These are phyloP conservation scores for Oryzias woworae DNA, from an alignment of 2,113 vertebrate species.

Conservation along the genomic window DNA sequence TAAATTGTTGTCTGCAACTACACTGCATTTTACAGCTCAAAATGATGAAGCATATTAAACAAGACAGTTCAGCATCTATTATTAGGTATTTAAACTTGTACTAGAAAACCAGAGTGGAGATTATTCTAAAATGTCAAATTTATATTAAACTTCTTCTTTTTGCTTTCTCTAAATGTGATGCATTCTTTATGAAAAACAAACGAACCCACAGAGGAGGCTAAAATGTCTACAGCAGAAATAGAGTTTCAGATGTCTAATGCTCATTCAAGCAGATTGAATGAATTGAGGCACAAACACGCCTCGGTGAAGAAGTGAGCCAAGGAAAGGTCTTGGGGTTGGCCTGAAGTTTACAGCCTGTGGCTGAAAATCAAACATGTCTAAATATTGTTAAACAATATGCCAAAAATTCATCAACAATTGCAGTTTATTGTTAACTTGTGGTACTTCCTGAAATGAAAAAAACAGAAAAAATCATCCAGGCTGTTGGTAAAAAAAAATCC, in stretches of 20 bases:
- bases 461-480: too few species aligned
- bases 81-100: background rate
- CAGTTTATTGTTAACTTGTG: too few species aligned
- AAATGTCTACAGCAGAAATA: constrained; percentile 36
- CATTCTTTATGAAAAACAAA: constrained; percentile 9
- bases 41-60: too few species aligned
- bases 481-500: too few species aligned
- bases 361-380: too few species aligned
- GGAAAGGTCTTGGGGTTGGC: background rate
- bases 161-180: constrained; percentile 11
- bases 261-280: constrained; percentile 51
- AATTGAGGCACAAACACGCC: constrained; percentile 24
- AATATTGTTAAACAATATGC: too few species aligned
- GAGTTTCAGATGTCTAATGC: constrained; percentile 63
- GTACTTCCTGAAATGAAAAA: too few species aligned
- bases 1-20: too few species aligned
- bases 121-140: background rate
- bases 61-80: too few species aligned
- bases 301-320: background rate
- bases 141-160: background rate
- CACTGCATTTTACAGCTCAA: too few species aligned
- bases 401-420: too few species aligned
- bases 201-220: constrained; percentile 31
- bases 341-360: too few species aligned
- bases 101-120: constrained; percentile 1